phyloP scores from a whole-genome alignment of 2,113 vertebrate genomes.

The Dunckerocampus dactyliophorus region DNA sequence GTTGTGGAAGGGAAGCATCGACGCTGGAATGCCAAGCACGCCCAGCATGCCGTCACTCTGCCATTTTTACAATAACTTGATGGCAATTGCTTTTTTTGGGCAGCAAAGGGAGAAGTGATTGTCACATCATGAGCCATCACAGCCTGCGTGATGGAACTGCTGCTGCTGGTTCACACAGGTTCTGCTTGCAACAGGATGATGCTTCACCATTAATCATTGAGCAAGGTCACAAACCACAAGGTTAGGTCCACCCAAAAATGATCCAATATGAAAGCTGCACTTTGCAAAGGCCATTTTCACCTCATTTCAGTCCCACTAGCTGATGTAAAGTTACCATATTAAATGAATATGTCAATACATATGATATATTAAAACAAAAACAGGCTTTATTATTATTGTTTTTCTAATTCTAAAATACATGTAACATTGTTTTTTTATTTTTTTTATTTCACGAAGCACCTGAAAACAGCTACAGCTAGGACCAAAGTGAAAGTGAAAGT shows the following conservation, averaged over 20 bases:
- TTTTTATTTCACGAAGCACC: no score
- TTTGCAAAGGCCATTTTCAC: no score
- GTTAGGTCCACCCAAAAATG: neutral
- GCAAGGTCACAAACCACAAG: neutral
- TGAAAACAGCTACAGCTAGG: no score
- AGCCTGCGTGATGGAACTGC: neutral
- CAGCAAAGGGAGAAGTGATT: neutral
- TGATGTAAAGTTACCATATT: neutral
- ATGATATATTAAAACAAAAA: neutral
- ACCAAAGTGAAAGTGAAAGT: no score
- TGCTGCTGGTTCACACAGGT: neutral
- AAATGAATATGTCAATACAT: neutral
- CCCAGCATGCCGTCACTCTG: no score
- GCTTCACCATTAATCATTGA: neutral
- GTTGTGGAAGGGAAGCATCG: neutral
- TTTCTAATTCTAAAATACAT: neutral
- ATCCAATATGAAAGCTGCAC: no score
- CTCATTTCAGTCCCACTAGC: neutral
- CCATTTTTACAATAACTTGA: neutral
- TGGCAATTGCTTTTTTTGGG: neutral
- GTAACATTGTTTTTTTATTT: no score
- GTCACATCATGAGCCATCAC: neutral
- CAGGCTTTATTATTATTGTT: neutral
- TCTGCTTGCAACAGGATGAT: no score
- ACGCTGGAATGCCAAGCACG: neutral